Conservation (phyloP, 2,888 invertebrate species). For the Deladenus siricidicola region DNA sequence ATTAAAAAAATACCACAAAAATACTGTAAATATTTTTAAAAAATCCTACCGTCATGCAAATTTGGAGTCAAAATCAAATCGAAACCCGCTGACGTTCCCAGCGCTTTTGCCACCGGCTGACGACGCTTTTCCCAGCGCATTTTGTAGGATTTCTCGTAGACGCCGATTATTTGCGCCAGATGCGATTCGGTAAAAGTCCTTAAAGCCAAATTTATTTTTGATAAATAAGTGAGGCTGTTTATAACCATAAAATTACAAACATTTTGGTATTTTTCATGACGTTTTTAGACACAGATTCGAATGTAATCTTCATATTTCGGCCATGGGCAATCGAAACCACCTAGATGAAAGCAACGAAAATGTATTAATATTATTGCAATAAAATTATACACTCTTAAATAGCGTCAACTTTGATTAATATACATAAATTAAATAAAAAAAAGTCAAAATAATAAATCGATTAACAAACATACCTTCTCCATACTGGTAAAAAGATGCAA, state of each 20-base stretch:
- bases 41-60: too few relatives aligned
- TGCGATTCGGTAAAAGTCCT: neutral
- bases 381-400: too few relatives aligned
- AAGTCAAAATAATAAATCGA: too few relatives aligned
- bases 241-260: neutral
- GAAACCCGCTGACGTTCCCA: neutral
- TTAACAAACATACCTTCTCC: constrained; percentile 4
- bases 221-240: too few relatives aligned
- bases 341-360: neutral
- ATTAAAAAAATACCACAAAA: too few relatives aligned
- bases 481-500: constrained; percentile 7
- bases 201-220: neutral
- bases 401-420: too few relatives aligned
- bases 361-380: too few relatives aligned
- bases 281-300: constrained; percentile 1
- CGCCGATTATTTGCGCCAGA: constrained; percentile 6
- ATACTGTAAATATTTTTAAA: too few relatives aligned
- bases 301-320: neutral
- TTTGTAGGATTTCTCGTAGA: neutral
- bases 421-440: too few relatives aligned
- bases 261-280: constrained; percentile 5
- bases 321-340: neutral
- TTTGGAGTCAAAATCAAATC: neutral
- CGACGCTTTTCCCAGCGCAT: constrained; percentile 2
- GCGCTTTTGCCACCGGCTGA: neutral